Conservation (phyloP, 1,140 invertebrate genomes). For the Piezodorus guildinii region DNA sequence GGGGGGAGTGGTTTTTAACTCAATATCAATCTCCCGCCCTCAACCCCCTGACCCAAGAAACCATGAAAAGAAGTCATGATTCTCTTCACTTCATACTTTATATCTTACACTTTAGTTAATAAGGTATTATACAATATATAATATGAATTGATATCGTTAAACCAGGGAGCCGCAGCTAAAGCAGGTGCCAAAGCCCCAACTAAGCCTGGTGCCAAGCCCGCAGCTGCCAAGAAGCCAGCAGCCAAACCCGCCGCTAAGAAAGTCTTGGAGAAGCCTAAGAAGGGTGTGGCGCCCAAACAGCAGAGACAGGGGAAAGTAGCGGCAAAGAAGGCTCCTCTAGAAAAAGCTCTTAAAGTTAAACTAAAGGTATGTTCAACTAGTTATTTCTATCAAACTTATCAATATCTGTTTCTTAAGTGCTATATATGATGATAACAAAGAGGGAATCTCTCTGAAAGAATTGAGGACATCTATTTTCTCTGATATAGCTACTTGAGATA, state of each 20-base stretch:
- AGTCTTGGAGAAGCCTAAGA: constrained; percentile 28
- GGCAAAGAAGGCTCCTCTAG: constrained; percentile 32
- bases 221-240: constrained; percentile 34
- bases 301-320: constrained; percentile 32
- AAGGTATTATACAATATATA: too few relatives aligned
- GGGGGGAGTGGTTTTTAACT: too few relatives aligned
- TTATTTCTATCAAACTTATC: too few relatives aligned
- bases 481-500: too few relatives aligned
- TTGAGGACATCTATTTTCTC: not conserved
- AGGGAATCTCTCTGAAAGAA: not conserved
- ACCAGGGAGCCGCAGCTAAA: constrained; percentile 37
- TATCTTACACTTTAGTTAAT: too few relatives aligned
- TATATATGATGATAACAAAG: not conserved
- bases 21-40: too few relatives aligned
- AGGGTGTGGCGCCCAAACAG: constrained; percentile 29
- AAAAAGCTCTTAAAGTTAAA: constrained; percentile 57
- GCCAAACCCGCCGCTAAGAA: constrained; percentile 33
- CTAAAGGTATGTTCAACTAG: constrained; percentile 51
- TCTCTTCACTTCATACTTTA: too few relatives aligned
- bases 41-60: too few relatives aligned
- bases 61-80: too few relatives aligned
- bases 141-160: too few relatives aligned
- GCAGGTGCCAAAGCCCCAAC: constrained; percentile 40
- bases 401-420: too few relatives aligned
- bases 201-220: constrained; percentile 42